phyloP scores from a whole-genome alignment of 2,888 invertebrate genomes.

The Gymnosoma rotundatum region DNA sequence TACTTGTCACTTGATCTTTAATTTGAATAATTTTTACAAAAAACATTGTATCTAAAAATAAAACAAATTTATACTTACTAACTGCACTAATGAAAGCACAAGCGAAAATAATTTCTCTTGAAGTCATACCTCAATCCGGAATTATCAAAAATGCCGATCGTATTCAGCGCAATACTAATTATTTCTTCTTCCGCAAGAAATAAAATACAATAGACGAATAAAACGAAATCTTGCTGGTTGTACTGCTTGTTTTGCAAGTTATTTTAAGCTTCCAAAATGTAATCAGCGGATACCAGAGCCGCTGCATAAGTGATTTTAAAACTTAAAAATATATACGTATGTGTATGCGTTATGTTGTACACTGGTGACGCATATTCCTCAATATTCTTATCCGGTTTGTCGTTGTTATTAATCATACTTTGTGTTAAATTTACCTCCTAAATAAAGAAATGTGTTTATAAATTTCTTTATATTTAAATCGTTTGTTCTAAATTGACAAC shows the following conservation, averaged over 20 bases:
- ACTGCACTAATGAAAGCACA: neutral
- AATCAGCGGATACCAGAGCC: conserved; percentile 27
- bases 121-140: neutral
- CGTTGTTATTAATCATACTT: conserved; percentile 17
- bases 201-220: neutral
- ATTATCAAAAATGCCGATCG: neutral
- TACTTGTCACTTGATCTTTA: conserved; percentile 15
- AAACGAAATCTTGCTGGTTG: neutral
- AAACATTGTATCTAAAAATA: neutral
- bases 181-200: conserved; percentile 8
- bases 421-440: conserved; percentile 47
- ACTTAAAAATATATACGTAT: conserved; percentile 6
- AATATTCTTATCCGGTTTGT: conserved; percentile 57
- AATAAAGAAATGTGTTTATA: neutral
- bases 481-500: neutral
- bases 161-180: neutral
- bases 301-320: conserved; percentile 36
- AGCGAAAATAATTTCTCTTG: neutral
- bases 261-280: conserved; percentile 39
- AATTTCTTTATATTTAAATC: too few species aligned
- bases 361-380: conserved; percentile 55
- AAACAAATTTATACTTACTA: conserved; percentile 19
- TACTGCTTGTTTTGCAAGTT: conserved; percentile 4
- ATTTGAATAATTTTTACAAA: neutral
- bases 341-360: conserved; percentile 10